Conservation (phyloP, 2,113 vertebrate genomes). For the Platycercus adscitus region DNA sequence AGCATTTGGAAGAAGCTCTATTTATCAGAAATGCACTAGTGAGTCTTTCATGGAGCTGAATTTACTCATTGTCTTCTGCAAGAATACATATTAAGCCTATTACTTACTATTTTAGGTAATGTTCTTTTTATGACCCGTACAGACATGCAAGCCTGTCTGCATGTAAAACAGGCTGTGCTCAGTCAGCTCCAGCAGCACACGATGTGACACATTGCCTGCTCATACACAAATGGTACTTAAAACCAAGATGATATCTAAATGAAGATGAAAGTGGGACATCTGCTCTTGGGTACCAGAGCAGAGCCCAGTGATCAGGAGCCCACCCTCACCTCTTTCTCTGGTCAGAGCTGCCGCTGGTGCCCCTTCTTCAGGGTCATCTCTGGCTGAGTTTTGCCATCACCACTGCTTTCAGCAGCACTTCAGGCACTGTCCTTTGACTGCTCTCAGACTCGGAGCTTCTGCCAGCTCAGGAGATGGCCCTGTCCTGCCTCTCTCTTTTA, state of each 20-base stretch:
- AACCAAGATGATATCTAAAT: not conserved
- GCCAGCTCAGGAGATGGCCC: not conserved
- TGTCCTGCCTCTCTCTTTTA: not conserved
- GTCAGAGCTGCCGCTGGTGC: rapidly evolving
- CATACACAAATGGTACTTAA: not conserved
- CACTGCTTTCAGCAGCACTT: not conserved
- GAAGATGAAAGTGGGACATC: not conserved
- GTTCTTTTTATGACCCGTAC: not conserved
- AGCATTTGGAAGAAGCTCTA: not conserved
- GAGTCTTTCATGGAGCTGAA: not conserved
- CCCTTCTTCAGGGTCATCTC: not conserved
- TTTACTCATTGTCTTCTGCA: not conserved
- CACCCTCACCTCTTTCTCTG: not conserved
- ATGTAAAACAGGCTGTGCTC: not conserved
- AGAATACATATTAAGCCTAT: not conserved
- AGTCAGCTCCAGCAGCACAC: not conserved
- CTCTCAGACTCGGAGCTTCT: not conserved
- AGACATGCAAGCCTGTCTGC: not conserved
- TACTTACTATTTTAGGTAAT: not conserved
- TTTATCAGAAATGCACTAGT: not conserved
- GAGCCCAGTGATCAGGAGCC: not conserved
- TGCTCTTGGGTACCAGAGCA: not conserved
- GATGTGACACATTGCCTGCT: not conserved
- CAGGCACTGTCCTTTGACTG: not conserved
- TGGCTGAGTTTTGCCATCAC: not conserved